phyloP scores from a whole-genome alignment of 2,888 invertebrate species.

The Chloroclysta siterata region DNA sequence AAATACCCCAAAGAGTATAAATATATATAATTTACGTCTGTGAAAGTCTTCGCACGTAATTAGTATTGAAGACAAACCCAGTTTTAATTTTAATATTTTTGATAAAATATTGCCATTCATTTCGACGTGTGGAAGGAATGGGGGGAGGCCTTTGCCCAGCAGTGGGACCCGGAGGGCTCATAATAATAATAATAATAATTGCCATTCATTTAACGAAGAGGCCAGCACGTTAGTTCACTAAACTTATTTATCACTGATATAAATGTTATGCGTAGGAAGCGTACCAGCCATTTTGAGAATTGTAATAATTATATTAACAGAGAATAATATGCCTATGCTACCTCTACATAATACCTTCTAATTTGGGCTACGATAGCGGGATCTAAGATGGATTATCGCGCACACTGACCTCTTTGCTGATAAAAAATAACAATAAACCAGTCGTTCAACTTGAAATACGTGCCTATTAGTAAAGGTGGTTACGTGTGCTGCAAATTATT shows the following conservation, averaged over 20 bases:
- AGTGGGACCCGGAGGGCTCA: no score
- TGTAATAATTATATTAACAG: constrained; percentile 55
- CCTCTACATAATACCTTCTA: constrained; percentile 47
- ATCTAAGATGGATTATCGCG: constrained; percentile 52
- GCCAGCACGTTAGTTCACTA: constrained; percentile 47
- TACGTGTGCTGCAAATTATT: constrained; percentile 47
- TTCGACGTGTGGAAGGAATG: no score
- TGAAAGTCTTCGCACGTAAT: no score
- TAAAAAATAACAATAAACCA: constrained; percentile 66
- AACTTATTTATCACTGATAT: constrained; percentile 56
- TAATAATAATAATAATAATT: no score
- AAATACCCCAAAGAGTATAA: no score
- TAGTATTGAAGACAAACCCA: no score
- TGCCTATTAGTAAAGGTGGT: constrained; percentile 55
- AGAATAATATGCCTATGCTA: constrained; percentile 46
- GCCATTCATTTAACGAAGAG: background rate
- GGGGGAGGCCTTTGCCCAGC: no score
- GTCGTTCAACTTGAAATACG: constrained; percentile 64
- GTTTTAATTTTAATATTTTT: no score
- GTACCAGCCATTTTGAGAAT: constrained; percentile 55
- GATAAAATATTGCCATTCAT: no score
- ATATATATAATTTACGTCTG: no score
- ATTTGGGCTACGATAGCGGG: constrained; percentile 54
- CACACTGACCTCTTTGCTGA: constrained; percentile 52
- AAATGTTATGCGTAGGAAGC: constrained; percentile 59